Conservation (phyloP, 2,888 invertebrate genomes). For the Girardia tigrina region DNA sequence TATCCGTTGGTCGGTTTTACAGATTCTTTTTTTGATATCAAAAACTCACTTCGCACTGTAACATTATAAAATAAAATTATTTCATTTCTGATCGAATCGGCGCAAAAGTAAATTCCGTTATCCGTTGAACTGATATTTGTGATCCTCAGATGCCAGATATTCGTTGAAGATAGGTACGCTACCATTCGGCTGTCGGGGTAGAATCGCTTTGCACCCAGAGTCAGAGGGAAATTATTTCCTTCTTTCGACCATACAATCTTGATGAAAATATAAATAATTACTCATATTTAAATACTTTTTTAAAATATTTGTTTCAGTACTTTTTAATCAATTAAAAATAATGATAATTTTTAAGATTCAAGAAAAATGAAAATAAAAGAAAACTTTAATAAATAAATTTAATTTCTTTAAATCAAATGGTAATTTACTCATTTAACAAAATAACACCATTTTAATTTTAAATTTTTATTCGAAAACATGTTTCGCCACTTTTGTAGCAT, state of each 20-base stretch:
- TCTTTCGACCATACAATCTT: constrained; percentile 11
- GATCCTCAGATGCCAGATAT: neutral
- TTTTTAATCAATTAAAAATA: no score
- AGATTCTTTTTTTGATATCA: neutral
- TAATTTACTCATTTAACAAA: no score
- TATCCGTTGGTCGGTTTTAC: neutral
- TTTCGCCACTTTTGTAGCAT: no score
- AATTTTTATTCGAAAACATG: no score
- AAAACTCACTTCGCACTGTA: neutral
- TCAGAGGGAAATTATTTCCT: neutral
- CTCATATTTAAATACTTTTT: no score
- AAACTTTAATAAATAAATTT: no score
- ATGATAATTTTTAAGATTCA: no score
- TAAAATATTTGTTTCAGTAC: no score
- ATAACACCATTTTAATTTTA: no score
- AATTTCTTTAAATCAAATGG: no score
- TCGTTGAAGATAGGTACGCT: neutral
- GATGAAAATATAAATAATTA: no score
- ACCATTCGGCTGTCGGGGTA: neutral
- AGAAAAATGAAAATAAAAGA: no score
- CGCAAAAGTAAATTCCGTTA: constrained; percentile 1
- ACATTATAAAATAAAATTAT: neutral
- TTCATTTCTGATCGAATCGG: neutral
- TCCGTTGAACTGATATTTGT: neutral
- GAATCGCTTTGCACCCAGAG: neutral